Evolutionary conservation across 2,113 vertebrate species (phyloP).

Genomic region (Hemichromis elongatus): DNA sequence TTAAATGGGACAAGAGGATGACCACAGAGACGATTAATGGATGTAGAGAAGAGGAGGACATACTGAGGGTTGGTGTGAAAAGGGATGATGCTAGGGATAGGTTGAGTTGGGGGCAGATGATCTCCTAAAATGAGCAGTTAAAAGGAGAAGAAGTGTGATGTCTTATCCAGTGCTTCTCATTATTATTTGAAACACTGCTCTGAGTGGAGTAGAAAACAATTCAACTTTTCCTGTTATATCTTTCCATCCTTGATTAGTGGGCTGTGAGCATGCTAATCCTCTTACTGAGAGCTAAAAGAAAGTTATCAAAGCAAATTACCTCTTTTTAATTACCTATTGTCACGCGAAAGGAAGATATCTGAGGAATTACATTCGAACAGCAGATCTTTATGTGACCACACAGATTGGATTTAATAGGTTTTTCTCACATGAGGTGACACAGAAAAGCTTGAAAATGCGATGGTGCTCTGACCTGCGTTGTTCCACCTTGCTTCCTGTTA

Average conservation of each 20-base stretch:
- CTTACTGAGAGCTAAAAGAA: conserved; percentile 11
- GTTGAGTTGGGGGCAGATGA: not conserved
- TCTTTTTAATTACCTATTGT: conserved; percentile 32
- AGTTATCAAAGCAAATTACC: conserved; percentile 31
- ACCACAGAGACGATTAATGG: not conserved
- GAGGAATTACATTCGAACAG: not conserved
- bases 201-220: conserved; percentile 9
- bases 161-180: not conserved
- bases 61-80: not conserved
- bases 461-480: conserved; percentile 65
- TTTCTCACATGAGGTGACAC: not conserved
- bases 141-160: not conserved
- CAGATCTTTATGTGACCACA: conserved; percentile 6
- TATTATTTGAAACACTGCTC: not conserved
- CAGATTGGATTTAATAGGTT: not conserved
- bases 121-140: not conserved
- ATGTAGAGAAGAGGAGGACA: not conserved
- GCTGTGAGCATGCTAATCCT: conserved; percentile 21
- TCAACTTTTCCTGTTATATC: not conserved
- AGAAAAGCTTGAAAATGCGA: not conserved
- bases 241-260: conserved; percentile 7
- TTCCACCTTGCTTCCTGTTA: conserved; percentile 87
- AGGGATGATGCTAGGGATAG: not conserved
- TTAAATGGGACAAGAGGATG: not conserved
- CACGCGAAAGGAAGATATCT: not conserved